phyloP scores from a whole-genome alignment of 35 echinoderm and acorn worm species.

The Nesometra sesokonis region DNA sequence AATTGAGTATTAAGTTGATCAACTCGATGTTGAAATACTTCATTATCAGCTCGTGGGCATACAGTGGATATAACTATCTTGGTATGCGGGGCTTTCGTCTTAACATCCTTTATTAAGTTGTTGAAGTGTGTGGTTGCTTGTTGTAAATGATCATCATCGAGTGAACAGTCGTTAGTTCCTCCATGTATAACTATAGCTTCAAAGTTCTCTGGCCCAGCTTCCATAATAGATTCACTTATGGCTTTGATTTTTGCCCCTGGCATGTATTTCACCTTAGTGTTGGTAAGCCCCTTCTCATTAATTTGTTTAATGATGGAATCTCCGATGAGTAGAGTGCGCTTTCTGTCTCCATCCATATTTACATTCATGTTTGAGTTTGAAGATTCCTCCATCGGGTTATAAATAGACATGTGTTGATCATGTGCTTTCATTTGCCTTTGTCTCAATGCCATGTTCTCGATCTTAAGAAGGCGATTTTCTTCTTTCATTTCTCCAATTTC shows the following conservation, averaged over 20 bases:
- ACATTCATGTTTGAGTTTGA: too few relatives aligned
- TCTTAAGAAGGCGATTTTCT: too few relatives aligned
- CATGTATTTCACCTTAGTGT: not conserved
- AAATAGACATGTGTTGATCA: too few relatives aligned
- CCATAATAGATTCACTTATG: not conserved
- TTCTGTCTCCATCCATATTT: not conserved
- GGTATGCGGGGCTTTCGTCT: not conserved
- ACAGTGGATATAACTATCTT: not conserved
- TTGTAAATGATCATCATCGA: not conserved
- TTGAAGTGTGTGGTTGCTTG: not conserved
- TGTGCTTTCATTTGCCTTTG: too few relatives aligned
- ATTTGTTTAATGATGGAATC: constrained; percentile 2
- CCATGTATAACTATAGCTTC: not conserved
- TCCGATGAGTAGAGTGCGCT: not conserved
- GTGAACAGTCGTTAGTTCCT: not conserved
- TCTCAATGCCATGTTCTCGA: too few relatives aligned
- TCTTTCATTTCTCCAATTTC: too few relatives aligned
- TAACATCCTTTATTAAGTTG: not conserved
- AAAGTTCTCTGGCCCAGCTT: not conserved
- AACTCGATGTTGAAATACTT: not conserved
- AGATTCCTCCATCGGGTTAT: too few relatives aligned
- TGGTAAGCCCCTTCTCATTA: not conserved
- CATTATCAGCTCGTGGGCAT: not conserved
- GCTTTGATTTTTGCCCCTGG: not conserved
- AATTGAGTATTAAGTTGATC: not conserved